A percentile compares a stretch with the other conserved stretches of the same genome.
Evolutionary conservation across 2,113 vertebrate species (phyloP).

Genomic region (Toxostoma redivivum): DNA sequence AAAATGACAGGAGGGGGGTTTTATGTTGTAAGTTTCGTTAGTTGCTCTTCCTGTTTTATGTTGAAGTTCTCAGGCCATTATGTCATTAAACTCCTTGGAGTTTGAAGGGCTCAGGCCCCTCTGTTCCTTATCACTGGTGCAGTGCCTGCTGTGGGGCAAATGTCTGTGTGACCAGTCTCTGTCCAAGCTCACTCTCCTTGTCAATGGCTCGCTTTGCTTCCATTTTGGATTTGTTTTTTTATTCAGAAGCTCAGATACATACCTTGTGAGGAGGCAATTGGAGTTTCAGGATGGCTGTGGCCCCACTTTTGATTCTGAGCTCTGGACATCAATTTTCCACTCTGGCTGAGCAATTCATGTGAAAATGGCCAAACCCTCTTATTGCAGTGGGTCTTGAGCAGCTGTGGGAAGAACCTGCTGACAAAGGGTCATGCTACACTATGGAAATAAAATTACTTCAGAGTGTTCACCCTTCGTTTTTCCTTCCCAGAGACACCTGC

Average conservation of each 20-base stretch:
- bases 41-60: slow-evolving; percentile 80
- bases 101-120: slow-evolving; percentile 74
- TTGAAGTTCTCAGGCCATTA: slow-evolving; percentile 76
- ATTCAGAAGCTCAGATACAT: not conserved
- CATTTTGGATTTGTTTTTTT: not conserved
- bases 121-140: not conserved
- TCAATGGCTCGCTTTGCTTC: not conserved
- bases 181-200: not conserved
- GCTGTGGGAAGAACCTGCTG: not conserved
- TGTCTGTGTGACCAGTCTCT: not conserved
- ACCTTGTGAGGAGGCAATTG: not conserved
- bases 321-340: not conserved
- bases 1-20: slow-evolving; percentile 87
- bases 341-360: rapidly evolving
- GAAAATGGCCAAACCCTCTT: not conserved
- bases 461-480: not conserved
- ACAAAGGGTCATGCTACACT: not conserved
- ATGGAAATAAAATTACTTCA: not conserved
- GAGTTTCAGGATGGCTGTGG: not conserved
- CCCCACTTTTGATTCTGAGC: not conserved
- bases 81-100: slow-evolving; percentile 79
- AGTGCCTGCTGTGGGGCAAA: not conserved
- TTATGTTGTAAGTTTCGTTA: slow-evolving; percentile 83
- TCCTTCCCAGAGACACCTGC: not conserved
- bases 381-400: not conserved